These are phyloP conservation scores for Ginglymostoma cirratum DNA, from an alignment of 2,113 vertebrate species.

Conservation along the genomic window DNA sequence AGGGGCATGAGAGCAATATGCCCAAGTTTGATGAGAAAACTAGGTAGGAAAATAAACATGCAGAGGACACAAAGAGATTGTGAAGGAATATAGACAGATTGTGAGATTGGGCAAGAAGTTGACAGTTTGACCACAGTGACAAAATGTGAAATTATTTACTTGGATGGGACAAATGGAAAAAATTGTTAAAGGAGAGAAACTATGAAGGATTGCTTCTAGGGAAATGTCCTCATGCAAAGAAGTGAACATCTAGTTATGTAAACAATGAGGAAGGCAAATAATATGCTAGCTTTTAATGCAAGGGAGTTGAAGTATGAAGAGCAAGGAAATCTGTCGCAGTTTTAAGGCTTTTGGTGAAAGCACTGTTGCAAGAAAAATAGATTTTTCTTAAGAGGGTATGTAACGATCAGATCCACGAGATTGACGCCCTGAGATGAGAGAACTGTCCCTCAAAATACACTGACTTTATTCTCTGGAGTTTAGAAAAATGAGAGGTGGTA, in stretches of 20 bases:
- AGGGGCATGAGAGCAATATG: background rate
- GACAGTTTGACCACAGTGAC: background rate
- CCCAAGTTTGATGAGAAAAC: background rate
- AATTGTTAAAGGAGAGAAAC: background rate
- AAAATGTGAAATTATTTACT: background rate
- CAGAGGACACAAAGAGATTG: background rate
- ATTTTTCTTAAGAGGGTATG: background rate
- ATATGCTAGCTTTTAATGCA: no score
- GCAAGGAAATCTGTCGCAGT: background rate
- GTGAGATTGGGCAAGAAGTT: background rate
- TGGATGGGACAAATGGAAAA: background rate
- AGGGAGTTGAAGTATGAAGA: no score
- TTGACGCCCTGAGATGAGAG: background rate
- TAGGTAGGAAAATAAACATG: background rate
- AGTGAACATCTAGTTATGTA: background rate
- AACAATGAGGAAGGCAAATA: background rate
- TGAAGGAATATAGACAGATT: background rate
- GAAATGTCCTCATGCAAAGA: background rate
- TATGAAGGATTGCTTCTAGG: background rate
- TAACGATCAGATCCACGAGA: background rate
- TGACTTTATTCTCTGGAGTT: background rate
- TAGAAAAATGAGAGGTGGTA: no score
- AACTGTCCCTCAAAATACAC: background rate
- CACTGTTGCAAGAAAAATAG: background rate
- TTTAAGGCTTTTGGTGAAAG: background rate